phyloP scores from a whole-genome alignment of 2,797 vertebrate species.

The Schizopygopsis pylzovi region DNA sequence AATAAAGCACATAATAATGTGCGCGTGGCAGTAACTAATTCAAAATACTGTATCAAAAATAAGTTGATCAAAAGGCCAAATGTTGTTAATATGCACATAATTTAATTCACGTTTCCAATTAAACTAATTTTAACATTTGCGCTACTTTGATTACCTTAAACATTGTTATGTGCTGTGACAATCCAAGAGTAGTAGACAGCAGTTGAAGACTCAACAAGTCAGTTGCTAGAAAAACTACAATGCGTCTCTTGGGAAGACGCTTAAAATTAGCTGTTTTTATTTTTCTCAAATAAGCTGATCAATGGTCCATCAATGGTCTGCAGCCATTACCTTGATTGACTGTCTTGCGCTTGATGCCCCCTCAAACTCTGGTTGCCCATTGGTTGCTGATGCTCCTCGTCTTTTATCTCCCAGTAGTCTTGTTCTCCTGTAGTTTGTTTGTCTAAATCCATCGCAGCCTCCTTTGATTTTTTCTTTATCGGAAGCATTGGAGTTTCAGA shows the following conservation, averaged over 20 bases:
- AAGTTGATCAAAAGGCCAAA: constrained; percentile 28
- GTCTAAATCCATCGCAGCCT: constrained; percentile 63
- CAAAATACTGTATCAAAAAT: constrained; percentile 23
- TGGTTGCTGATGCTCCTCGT: constrained; percentile 73
- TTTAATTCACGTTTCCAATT: constrained; percentile 23
- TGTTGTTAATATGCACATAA: constrained; percentile 32
- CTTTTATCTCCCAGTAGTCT: constrained; percentile 73
- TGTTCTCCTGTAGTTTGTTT: constrained; percentile 64
- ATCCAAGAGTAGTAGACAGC: constrained; percentile 32
- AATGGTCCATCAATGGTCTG: constrained; percentile 21
- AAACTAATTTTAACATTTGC: constrained; percentile 8
- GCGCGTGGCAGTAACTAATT: constrained; percentile 57
- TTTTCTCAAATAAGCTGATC: constrained; percentile 11
- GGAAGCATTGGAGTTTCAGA: constrained; percentile 60
- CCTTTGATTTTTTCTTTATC: constrained; percentile 70
- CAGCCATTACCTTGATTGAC: constrained; percentile 72
- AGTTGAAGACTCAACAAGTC: constrained; percentile 31
- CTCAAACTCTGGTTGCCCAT: constrained; percentile 71
- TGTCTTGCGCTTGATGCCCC: constrained; percentile 74
- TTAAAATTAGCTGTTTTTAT: constrained; percentile 13
- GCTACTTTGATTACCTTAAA: constrained; percentile 26
- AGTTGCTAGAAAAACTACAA: constrained; percentile 30
- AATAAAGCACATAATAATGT: constrained; percentile 75
- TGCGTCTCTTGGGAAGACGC: constrained; percentile 9
- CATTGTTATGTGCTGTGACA: constrained; percentile 12